These are phyloP conservation scores for Dendrolimus houi DNA, from an alignment of 2,888 invertebrate genomes.

Conservation along the genomic window DNA sequence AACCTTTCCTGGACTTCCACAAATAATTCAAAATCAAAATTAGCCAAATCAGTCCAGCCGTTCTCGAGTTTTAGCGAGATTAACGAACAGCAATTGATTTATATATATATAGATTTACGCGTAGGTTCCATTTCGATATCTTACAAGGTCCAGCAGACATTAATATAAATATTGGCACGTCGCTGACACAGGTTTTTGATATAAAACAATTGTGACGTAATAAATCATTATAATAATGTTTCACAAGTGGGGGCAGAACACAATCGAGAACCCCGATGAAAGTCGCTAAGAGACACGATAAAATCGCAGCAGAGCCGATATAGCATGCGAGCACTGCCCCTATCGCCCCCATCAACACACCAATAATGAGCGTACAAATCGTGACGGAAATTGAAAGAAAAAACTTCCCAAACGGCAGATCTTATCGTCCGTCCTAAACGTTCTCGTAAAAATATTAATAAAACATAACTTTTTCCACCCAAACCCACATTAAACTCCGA, in stretches of 20 bases:
- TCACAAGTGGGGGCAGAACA: slow-evolving; percentile 49
- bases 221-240: slow-evolving; percentile 60
- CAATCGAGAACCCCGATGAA: slow-evolving; percentile 66
- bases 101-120: no score
- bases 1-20: no score
- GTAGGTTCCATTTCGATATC: no score
- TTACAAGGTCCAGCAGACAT: no score
- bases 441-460: slow-evolving; percentile 77
- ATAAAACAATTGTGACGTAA: slow-evolving; percentile 30
- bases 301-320: slow-evolving; percentile 52
- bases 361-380: slow-evolving; percentile 74
- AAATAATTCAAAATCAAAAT: no score
- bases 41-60: no score
- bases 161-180: no score
- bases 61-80: no score
- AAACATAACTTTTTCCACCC: slow-evolving; percentile 75
- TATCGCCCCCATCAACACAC: slow-evolving; percentile 71
- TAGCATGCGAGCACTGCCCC: slow-evolving; percentile 67
- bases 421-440: slow-evolving; percentile 70
- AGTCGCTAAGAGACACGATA: slow-evolving; percentile 69
- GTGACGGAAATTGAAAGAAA: slow-evolving; percentile 76
- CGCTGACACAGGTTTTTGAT: no score
- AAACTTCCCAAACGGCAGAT: slow-evolving; percentile 72
- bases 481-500: slow-evolving; percentile 75
- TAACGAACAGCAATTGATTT: no score